phyloP scores from a whole-genome alignment of 2,113 vertebrate genomes.

The Nothoprocta perdicaria region DNA sequence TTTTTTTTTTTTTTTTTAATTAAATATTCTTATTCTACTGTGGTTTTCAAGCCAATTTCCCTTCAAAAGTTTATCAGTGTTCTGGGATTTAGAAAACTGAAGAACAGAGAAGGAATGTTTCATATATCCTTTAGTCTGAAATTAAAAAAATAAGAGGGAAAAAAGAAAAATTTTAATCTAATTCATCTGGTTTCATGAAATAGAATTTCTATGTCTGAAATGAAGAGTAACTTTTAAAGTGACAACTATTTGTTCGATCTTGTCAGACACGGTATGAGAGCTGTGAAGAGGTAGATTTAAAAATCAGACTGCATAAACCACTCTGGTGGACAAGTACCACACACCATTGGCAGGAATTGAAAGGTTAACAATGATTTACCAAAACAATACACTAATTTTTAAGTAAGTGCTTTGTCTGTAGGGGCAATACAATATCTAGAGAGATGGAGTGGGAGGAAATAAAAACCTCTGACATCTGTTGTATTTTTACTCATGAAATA shows the following conservation, averaged over 20 bases:
- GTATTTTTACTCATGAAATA: constrained; percentile 42
- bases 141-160: fast-evolving
- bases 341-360: background rate
- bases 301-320: background rate
- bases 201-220: background rate
- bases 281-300: background rate
- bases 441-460: background rate
- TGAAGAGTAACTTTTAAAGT: constrained; percentile 16
- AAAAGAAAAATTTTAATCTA: background rate
- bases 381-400: constrained; percentile 33
- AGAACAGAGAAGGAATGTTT: background rate
- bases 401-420: constrained; percentile 48
- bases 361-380: constrained; percentile 52
- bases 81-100: background rate
- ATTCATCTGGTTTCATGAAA: background rate
- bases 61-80: background rate
- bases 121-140: background rate
- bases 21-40: background rate
- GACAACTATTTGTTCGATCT: background rate
- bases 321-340: background rate
- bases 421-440: constrained; percentile 6
- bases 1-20: fast-evolving
- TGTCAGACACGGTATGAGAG: constrained; percentile 1
- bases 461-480: constrained; percentile 60
- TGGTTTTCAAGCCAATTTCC: background rate